Evolutionary conservation across 2,888 invertebrate species (phyloP).

Genomic region (Eilema griseolum): DNA sequence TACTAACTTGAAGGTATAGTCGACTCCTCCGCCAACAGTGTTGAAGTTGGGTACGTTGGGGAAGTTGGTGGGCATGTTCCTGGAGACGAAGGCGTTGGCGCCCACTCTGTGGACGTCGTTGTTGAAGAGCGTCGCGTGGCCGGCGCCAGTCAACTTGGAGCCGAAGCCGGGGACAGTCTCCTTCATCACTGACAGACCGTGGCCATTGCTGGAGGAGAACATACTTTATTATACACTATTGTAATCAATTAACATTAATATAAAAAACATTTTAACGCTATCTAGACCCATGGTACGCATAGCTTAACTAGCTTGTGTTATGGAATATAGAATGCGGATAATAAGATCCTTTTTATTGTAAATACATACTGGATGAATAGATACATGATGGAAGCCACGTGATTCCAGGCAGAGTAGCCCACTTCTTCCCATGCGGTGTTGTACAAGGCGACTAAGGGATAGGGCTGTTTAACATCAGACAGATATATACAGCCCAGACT

Average conservation of each 20-base stretch:
- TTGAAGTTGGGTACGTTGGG: constrained; percentile 33
- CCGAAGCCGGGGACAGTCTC: constrained; percentile 57
- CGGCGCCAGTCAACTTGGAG: constrained; percentile 60
- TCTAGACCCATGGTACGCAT: too few relatives aligned
- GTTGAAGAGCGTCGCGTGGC: constrained; percentile 56
- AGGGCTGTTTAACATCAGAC: too few relatives aligned
- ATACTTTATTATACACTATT: not conserved
- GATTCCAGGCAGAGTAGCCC: too few relatives aligned
- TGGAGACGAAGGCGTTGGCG: constrained; percentile 33
- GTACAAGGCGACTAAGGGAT: too few relatives aligned
- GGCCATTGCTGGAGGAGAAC: constrained; percentile 51
- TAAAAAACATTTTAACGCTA: not conserved
- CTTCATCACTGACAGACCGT: constrained; percentile 52
- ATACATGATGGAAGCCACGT: too few relatives aligned
- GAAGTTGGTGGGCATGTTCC: constrained; percentile 33
- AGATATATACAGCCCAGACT: too few relatives aligned
- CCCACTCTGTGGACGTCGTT: constrained; percentile 43
- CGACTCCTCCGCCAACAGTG: constrained; percentile 41
- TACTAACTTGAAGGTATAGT: constrained; percentile 37
- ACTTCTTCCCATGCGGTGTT: too few relatives aligned
- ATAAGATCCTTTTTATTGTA: too few relatives aligned
- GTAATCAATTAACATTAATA: not conserved
- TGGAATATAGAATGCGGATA: too few relatives aligned
- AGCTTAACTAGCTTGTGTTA: too few relatives aligned
- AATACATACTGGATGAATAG: too few relatives aligned